These are phyloP conservation scores for Escarpia spicata DNA, from an alignment of 2,888 invertebrate genomes.

Conservation along the genomic window DNA sequence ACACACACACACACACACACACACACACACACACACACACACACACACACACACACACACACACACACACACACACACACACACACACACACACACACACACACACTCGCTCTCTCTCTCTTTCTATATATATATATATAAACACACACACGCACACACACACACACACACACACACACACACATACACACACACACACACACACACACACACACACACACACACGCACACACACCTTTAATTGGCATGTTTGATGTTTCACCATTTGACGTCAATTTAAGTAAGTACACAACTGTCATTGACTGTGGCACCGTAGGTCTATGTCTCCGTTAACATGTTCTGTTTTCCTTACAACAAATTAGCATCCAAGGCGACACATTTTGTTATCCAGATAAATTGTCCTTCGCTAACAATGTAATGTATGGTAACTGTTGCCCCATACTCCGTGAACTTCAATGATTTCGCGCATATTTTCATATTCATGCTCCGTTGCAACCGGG, in stretches of 20 bases:
- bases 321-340: not conserved
- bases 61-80: no score
- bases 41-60: slow-evolving; percentile 14
- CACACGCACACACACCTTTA: no score
- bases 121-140: no score
- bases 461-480: not conserved
- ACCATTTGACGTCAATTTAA: not conserved
- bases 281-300: no score
- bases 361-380: not conserved
- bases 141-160: no score
- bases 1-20: no score
- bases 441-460: not conserved
- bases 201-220: no score
- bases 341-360: not conserved
- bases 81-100: not conserved
- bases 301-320: not conserved
- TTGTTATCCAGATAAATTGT: not conserved
- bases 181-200: not conserved
- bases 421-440: not conserved
- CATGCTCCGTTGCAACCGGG: not conserved
- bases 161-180: no score
- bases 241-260: not conserved
- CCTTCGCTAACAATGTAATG: not conserved
- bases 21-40: not conserved
- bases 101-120: not conserved